These are phyloP conservation scores for Saccostrea glomerata DNA, from an alignment of 1,140 invertebrate species.

Conservation along the genomic window DNA sequence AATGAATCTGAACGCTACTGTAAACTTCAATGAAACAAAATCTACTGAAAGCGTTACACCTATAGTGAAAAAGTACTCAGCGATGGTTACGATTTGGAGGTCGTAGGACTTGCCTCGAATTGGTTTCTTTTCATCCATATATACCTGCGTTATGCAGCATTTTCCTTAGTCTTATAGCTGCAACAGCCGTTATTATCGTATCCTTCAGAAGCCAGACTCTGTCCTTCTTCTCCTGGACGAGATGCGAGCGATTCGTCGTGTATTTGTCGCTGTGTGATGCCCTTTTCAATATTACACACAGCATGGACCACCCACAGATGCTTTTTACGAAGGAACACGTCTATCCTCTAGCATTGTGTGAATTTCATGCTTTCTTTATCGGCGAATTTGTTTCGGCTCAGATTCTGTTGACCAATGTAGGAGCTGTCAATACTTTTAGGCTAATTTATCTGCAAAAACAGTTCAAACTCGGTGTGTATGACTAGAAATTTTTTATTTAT, in stretches of 20 bases:
- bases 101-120: slow-evolving; percentile 44
- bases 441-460: slow-evolving; percentile 54
- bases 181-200: slow-evolving; percentile 42
- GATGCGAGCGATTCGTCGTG: slow-evolving; percentile 59
- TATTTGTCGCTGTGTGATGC: slow-evolving; percentile 59
- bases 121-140: slow-evolving; percentile 56
- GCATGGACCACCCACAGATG: slow-evolving; percentile 56
- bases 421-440: slow-evolving; percentile 59
- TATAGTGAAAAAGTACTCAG: background rate
- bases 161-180: slow-evolving; percentile 53
- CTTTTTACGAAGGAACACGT: slow-evolving; percentile 55
- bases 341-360: slow-evolving; percentile 51
- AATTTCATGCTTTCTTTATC: slow-evolving; percentile 46
- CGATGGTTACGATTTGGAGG: slow-evolving; percentile 40
- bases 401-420: slow-evolving; percentile 56
- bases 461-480: slow-evolving; percentile 51
- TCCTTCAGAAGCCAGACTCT: slow-evolving; percentile 49
- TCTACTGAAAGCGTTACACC: background rate
- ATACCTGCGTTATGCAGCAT: slow-evolving; percentile 58
- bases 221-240: slow-evolving; percentile 56
- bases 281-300: slow-evolving; percentile 57
- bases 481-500: slow-evolving; percentile 54
- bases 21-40: background rate
- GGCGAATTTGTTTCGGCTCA: slow-evolving; percentile 55
- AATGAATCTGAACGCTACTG: too few species aligned